Evolutionary conservation across 2,113 vertebrate species (phyloP), one percentile per base, ranked within the genome.

Genomic region (Corythornis madagascariensis): DNA sequence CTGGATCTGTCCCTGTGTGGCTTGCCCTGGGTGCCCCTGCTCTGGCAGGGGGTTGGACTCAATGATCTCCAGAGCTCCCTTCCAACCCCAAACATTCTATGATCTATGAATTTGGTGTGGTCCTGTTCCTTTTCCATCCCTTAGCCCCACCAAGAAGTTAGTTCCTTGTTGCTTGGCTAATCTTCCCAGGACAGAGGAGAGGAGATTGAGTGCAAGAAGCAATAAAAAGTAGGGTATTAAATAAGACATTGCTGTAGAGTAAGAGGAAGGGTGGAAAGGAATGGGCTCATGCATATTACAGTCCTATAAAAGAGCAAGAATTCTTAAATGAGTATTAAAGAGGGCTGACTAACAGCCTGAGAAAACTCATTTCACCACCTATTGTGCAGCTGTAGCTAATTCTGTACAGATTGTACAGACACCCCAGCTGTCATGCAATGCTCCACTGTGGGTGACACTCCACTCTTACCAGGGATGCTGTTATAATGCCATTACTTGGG

Each of bases 341-440:
- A 94, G 64, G 70, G 61, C 93, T 90, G 91, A 83, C 81, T 78
- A 79, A 87, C 71, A 57, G 92, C 97, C 97, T 95, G 92, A 97
- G 95, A 93, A 95, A 93, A 64, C 69, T n/a, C 7, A 52, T 91
- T 94, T 83, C 89, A 96, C 94, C 87, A 93, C 87, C 89, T 96
- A 92, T 95, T 92, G 76, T 93, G 86, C 96, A 97, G 96, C 97
- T 97, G 97, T 50, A 94, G 95, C 95, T 96, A 89, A 97, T 97
- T 96, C 93, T 73, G 90, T 79, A 63, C 75, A 83, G 92, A 95
- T 93, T 96, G 97, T 95, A 96, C 94, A 94, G 94, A 95, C 94
- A 96, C 83, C 85, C 83, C 73, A 80, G 92, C 94, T 96, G 94
- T 96, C 95, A 79, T 94, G 90, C 93, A 94, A 93, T 61, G 73